phyloP scores from a whole-genome alignment of 1,140 invertebrate genomes.

The Hyles euphorbiae region DNA sequence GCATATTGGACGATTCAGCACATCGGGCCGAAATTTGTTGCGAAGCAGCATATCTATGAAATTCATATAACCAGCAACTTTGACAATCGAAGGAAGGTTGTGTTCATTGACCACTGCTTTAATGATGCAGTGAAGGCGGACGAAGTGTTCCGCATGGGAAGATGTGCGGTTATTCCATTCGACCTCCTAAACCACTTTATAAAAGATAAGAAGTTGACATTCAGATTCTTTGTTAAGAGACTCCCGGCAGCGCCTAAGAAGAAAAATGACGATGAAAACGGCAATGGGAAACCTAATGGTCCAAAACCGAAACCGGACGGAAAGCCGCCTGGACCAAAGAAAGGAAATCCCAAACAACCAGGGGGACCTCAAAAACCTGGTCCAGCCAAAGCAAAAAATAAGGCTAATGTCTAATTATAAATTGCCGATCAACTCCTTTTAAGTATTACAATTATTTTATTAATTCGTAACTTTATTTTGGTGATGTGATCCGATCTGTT shows the following conservation, averaged over 20 bases:
- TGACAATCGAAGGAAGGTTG: conserved; percentile 39
- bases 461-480: too few relatives aligned
- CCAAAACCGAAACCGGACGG: too few relatives aligned
- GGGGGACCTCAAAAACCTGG: too few relatives aligned
- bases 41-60: conserved; percentile 65
- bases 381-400: too few relatives aligned
- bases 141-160: conserved; percentile 44
- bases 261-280: not conserved
- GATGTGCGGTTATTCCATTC: conserved; percentile 52
- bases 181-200: conserved; percentile 44
- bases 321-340: too few relatives aligned
- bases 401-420: too few relatives aligned
- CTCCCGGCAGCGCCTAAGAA: conserved; percentile 14
- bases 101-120: conserved; percentile 54
- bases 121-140: conserved; percentile 49
- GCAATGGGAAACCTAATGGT: too few relatives aligned
- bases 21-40: conserved; percentile 59
- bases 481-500: too few relatives aligned
- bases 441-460: too few relatives aligned
- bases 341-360: too few relatives aligned
- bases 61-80: conserved; percentile 59
- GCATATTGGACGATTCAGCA: conserved; percentile 67
- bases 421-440: too few relatives aligned
- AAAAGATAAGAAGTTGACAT: conserved; percentile 40
- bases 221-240: conserved; percentile 43